A percentile compares a stretch with the other conserved stretches of the same genome.
phyloP scores from a whole-genome alignment of 2,888 invertebrate species.

The Therioaphis trifolii region DNA sequence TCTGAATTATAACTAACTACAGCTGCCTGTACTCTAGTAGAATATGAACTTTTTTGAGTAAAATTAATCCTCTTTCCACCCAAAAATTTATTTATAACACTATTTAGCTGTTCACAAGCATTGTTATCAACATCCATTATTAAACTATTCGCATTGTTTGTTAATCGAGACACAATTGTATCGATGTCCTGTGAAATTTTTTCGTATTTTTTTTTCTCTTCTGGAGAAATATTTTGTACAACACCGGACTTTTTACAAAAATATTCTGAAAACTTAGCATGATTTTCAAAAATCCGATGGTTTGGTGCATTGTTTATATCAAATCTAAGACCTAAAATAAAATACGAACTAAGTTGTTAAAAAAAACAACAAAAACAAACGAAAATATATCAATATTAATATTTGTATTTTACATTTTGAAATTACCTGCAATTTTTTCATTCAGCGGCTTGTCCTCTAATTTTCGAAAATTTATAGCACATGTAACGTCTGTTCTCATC shows the following conservation, averaged over 20 bases:
- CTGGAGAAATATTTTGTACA: neutral
- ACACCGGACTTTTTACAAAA: conserved; percentile 9
- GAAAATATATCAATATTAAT: too few species aligned
- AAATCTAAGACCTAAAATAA: conserved; percentile 32
- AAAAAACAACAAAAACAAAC: too few species aligned
- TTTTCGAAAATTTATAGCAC: too few species aligned
- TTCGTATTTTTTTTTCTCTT: neutral
- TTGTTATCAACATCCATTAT: neutral
- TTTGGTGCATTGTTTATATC: conserved; percentile 2
- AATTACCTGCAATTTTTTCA: too few species aligned
- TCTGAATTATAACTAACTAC: neutral
- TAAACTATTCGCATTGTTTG: conserved; percentile 8
- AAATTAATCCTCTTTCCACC: neutral
- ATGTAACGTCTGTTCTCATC: too few species aligned
- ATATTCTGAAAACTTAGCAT: neutral
- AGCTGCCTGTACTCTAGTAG: neutral
- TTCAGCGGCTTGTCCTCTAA: too few species aligned
- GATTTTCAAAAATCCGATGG: neutral
- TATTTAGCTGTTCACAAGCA: too few species aligned
- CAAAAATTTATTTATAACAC: too few species aligned
- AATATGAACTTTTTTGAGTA: neutral
- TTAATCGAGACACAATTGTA: neutral
- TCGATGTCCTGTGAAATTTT: neutral
- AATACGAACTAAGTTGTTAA: too few species aligned
- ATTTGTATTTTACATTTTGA: too few species aligned